Evolutionary conservation across 1,140 invertebrate genomes (phyloP), one percentile per base, ranked within the genome.

Genomic region (Druon quercuslanigerum): DNA sequence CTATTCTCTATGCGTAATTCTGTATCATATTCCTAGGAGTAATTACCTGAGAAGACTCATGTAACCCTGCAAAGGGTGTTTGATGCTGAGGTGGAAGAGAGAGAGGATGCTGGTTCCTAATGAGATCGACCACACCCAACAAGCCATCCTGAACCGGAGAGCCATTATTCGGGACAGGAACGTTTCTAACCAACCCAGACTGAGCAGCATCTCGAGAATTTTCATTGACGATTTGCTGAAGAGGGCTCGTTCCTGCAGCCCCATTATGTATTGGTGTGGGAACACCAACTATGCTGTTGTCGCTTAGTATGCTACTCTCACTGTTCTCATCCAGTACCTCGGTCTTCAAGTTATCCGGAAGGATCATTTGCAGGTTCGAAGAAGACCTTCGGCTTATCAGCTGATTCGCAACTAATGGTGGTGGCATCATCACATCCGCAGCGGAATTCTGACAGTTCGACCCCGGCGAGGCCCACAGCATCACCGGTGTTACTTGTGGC

Each of bases 321-420:
- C 94, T 95, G 76, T 92, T 94, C 76, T 96, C 95, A 83, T 96
- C 95, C 2, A 94, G 85, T 3, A 94, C 90, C 88, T 96, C 95
- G 52, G 94, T 95, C 85, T 96, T 96, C 19, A 96, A 87, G 74
- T 89, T 89, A 51, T 92, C 91, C 0, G 90, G 89, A 20, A 92
- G 81, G 9, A 91, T 91, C n/a, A 91, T 51, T 66, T 91, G 90
- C 72, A 91, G 86, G 25, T 86, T 90, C n/a, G 86, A 88, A 5
- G 91, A 90, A 0, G 90, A 86, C 52, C 89, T 83, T 40, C 89
- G 80, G 14, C 83, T 86, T 0, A 89, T 71, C 19, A 91, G 79
- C 6, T 89, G 78, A 72, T 88, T 91, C 1, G 87, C 81, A 9
- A 89, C 86, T 46, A 91, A 75, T 11, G 85, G 82, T 6, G 90